Conservation (phyloP, 2,113 vertebrate species). For the Capreolus pygargus region DNA sequence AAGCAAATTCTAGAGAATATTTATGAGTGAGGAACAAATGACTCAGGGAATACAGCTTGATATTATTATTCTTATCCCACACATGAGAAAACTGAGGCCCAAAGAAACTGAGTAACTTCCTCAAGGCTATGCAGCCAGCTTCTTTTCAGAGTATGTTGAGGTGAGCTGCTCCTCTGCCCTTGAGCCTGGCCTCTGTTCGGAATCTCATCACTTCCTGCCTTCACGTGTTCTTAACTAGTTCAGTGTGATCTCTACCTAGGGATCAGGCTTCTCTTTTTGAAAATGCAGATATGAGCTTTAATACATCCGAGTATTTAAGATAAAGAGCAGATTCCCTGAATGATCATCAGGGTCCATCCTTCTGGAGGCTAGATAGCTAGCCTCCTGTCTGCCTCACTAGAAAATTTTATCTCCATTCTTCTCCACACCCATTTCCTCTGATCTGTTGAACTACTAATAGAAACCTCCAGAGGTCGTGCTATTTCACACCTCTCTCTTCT, state of each 20-base stretch:
- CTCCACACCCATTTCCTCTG: background rate
- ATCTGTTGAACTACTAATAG: background rate
- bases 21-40: background rate
- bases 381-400: background rate
- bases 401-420: background rate
- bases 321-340: background rate
- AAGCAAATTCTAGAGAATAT: background rate
- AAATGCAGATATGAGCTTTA: background rate
- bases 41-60: background rate
- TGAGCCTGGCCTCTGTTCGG: background rate
- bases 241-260: background rate
- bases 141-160: background rate
- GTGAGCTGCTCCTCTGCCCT: background rate
- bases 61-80: background rate
- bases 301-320: background rate
- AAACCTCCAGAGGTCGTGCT: background rate
- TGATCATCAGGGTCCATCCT: background rate
- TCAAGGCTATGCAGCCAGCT: background rate
- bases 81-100: background rate
- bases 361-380: background rate
- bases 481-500: background rate
- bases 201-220: background rate
- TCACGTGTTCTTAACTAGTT: background rate
- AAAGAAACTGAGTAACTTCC: background rate
- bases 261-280: background rate